These are phyloP conservation scores for Danio albolineatus DNA, from an alignment of 2,797 vertebrate genomes.

Conservation along the genomic window DNA sequence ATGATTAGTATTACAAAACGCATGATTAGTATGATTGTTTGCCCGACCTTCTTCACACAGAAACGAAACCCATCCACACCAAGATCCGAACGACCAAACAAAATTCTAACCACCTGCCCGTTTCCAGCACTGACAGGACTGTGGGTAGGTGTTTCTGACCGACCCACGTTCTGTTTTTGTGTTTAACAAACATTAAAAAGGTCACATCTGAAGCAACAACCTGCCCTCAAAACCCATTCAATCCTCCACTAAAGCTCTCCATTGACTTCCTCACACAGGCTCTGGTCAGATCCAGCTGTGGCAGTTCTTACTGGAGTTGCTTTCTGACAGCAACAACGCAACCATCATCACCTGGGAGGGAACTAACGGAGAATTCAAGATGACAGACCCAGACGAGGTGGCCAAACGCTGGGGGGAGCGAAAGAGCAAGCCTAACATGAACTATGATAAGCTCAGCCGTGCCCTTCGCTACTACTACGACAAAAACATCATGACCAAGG, in stretches of 20 bases:
- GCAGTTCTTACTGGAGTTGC: constrained; percentile 87
- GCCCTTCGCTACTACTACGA: constrained; percentile 89
- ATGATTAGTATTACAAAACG: constrained; percentile 22
- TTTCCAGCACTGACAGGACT: constrained; percentile 83
- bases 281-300: constrained; percentile 89
- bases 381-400: constrained; percentile 88
- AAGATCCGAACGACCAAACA: constrained; percentile 81
- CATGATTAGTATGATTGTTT: constrained; percentile 72
- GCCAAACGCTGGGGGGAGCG: constrained; percentile 87
- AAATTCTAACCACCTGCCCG: constrained; percentile 78
- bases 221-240: neutral
- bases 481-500: constrained; percentile 91
- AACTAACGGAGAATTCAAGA: constrained; percentile 87
- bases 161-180: constrained; percentile 61
- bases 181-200: constrained; percentile 77
- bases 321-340: constrained; percentile 82
- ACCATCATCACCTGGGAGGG: constrained; percentile 87
- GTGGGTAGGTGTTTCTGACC: constrained; percentile 78
- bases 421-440: constrained; percentile 84
- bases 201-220: constrained; percentile 72
- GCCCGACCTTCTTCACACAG: constrained; percentile 82
- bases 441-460: constrained; percentile 82
- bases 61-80: constrained; percentile 77
- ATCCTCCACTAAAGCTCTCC: neutral
- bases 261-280: constrained; percentile 66